phyloP scores from a whole-genome alignment of 2,797 vertebrate species.

The Cacajao melanocephalus region DNA sequence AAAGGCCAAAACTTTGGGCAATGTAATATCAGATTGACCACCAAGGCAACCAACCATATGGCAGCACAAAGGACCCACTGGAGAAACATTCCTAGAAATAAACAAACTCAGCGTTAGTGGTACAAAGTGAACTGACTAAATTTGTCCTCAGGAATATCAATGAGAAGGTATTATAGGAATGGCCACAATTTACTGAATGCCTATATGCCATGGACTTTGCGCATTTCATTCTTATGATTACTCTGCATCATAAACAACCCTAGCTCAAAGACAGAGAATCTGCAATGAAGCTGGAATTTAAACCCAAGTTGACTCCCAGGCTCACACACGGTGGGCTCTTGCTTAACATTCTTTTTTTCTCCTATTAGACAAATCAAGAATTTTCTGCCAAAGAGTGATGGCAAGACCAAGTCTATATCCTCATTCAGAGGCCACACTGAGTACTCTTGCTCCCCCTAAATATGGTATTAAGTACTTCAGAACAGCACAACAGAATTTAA shows the following conservation, averaged over 20 bases:
- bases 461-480: not conserved
- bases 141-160: not conserved
- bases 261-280: not conserved
- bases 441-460: not conserved
- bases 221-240: not conserved
- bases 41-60: slow-evolving; percentile 90
- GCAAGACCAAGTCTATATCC: not conserved
- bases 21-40: slow-evolving; percentile 88
- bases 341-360: not conserved
- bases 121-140: not conserved
- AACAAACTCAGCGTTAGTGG: slow-evolving; percentile 46
- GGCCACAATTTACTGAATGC: not conserved
- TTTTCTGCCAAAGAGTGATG: not conserved
- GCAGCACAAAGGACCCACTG: slow-evolving; percentile 94
- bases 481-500: not conserved
- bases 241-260: not conserved
- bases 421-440: not conserved
- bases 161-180: not conserved
- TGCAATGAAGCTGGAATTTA: not conserved
- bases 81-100: slow-evolving; percentile 93
- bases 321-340: not conserved
- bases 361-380: not conserved
- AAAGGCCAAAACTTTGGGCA: slow-evolving; percentile 92
- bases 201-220: not conserved
- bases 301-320: not conserved